These are phyloP conservation scores for Sebastes steindachneri DNA, from an alignment of 2,797 vertebrate genomes.

Conservation along the genomic window DNA sequence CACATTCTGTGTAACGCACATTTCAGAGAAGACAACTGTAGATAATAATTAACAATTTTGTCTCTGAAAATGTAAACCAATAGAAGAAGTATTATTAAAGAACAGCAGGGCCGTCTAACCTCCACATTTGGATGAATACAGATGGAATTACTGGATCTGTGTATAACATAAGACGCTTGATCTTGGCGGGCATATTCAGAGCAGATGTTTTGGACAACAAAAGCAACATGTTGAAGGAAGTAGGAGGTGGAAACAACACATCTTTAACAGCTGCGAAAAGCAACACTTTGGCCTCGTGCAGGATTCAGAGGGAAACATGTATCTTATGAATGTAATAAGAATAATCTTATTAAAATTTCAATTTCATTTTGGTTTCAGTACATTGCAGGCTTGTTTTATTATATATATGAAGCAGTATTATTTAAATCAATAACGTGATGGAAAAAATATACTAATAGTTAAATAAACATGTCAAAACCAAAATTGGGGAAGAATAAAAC, in stretches of 20 bases:
- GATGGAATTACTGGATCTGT: conserved; percentile 11
- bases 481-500: neutral
- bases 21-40: neutral
- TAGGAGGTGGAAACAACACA: conserved; percentile 18
- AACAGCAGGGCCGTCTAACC: neutral
- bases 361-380: neutral
- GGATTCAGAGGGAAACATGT: neutral
- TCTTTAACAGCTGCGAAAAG: conserved; percentile 13
- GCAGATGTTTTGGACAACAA: conserved; percentile 49
- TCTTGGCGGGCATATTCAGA: neutral
- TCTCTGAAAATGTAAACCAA: neutral
- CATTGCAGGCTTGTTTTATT: neutral
- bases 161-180: neutral
- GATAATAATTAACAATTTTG: neutral
- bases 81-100: neutral
- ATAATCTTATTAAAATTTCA: neutral
- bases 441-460: neutral
- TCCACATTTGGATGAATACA: neutral
- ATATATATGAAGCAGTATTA: neutral
- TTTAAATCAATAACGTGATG: neutral
- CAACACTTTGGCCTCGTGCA: conserved; percentile 10
- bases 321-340: conserved; percentile 1
- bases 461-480: neutral
- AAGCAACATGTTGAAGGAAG: conserved; percentile 18
- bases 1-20: neutral